A percentile compares a stretch with the other conserved stretches of the same genome.
Conservation (phyloP, 2,113 vertebrate genomes). For the Rhagologus leucostigma region DNA sequence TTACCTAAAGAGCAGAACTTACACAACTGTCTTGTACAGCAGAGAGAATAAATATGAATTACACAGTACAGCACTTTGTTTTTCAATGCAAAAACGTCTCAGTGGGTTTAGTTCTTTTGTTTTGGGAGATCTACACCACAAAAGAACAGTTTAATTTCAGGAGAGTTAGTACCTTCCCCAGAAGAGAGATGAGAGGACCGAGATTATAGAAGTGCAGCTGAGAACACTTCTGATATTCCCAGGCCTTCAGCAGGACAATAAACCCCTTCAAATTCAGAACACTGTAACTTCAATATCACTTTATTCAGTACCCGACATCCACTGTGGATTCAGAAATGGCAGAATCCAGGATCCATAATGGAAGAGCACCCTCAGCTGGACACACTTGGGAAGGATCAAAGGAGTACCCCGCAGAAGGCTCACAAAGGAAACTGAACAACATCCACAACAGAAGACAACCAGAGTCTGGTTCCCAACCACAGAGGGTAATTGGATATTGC, state of each 20-base stretch:
- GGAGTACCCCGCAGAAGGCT: neutral
- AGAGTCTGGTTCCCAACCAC: neutral
- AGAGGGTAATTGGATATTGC: neutral
- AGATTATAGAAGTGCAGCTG: neutral
- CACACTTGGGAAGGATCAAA: neutral
- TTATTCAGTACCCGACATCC: neutral
- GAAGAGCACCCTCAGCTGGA: constrained; percentile 54
- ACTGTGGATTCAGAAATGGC: neutral
- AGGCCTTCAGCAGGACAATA: neutral
- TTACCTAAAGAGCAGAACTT: neutral
- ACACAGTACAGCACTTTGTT: neutral
- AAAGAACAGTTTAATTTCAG: neutral
- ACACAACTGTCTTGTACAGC: neutral
- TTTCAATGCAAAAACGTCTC: neutral
- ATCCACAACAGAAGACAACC: fast-evolving
- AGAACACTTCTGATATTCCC: neutral
- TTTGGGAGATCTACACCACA: neutral
- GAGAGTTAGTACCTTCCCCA: neutral
- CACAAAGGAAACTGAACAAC: neutral
- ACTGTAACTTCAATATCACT: neutral
- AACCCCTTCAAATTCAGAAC: neutral
- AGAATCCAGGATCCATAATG: neutral
- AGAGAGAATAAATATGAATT: neutral
- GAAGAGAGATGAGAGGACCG: neutral
- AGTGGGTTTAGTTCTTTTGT: neutral